Base-by-base conservation (phyloP, 2,888 invertebrate species). In the Callinectes sapidus region DNA sequence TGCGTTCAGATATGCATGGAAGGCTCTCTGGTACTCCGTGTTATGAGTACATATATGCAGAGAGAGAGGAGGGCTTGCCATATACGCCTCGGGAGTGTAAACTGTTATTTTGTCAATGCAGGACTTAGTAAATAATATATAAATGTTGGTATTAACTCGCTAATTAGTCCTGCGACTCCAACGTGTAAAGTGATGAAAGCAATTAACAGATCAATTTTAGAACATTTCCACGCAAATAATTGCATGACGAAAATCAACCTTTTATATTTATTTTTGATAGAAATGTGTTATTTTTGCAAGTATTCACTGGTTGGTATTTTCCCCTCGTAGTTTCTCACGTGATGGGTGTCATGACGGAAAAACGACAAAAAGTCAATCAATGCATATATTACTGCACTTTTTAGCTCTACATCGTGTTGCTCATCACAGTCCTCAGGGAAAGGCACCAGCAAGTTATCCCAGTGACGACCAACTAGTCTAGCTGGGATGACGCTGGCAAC, bases 101-200 rank as follows among this genome's bases (percentile, higher is more conserved):
- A 61, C 61, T 61, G 18, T 61, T 71, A 71, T 71, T 6, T 71
- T 71, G 71, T 28, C 71, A 28, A 71, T 71, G 28, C 71, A 16
- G 61, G 61, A 61, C 18, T 61, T 61, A 61, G 5, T 61, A 61
- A 23, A 23, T 61, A 23, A 61, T 61, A 23, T 18, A 5, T 61
- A 48, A 48, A 48, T 48, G 48, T 48, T 8, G 48, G 61, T 61
- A 61, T 23, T 61, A 61, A 23, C 23, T 61, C n/a, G n/a, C 71
- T 77, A 77, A 77, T 13, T 77, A 77, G 81, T 81, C 35, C n/a
- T 35, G 32, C 32, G 81, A 32, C 35, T 16, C 32, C 32, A 81
- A 81, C 32, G 81, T 32, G 81, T 81, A 81, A 16, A 81, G 35
- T 81, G 35, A 81, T 35, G 81, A 13, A 81, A 81, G 35, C 81